phyloP scores from a whole-genome alignment of 2,888 invertebrate genomes.

The Euproctis similis region DNA sequence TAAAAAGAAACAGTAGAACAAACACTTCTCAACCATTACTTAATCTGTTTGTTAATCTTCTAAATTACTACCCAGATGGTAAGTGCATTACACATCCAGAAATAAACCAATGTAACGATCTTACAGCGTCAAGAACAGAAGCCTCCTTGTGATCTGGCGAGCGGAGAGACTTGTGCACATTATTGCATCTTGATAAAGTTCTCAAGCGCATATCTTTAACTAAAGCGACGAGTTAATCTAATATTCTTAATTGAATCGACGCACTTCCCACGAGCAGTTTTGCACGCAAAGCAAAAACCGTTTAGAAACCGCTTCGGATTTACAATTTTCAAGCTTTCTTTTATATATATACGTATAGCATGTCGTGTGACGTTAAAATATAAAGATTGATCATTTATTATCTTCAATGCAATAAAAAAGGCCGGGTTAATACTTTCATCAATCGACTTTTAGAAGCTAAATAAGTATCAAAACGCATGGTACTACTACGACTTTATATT shows the following conservation, averaged over 20 bases:
- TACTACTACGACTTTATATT: background rate
- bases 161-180: constrained; percentile 38
- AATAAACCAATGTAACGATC: constrained; percentile 18
- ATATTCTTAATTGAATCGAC: constrained; percentile 47
- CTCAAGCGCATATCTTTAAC: constrained; percentile 21
- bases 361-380: too few species aligned
- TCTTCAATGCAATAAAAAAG: too few species aligned
- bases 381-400: too few species aligned
- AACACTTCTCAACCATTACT: background rate
- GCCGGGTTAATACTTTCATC: too few species aligned
- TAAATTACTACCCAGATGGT: constrained; percentile 5
- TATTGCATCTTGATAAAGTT: constrained; percentile 35
- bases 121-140: constrained; percentile 17
- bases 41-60: background rate
- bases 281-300: constrained; percentile 30
- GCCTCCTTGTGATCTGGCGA: constrained; percentile 27
- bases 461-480: background rate
- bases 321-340: too few species aligned
- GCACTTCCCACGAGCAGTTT: constrained; percentile 44
- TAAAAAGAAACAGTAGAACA: too few species aligned
- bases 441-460: constrained; percentile 1
- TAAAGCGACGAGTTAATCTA: constrained; percentile 41
- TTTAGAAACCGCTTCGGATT: too few species aligned
- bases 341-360: too few species aligned
- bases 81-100: constrained; percentile 20